Evolutionary conservation across 2,797 vertebrate genomes (phyloP).

Genomic region (Furcifer pardalis): DNA sequence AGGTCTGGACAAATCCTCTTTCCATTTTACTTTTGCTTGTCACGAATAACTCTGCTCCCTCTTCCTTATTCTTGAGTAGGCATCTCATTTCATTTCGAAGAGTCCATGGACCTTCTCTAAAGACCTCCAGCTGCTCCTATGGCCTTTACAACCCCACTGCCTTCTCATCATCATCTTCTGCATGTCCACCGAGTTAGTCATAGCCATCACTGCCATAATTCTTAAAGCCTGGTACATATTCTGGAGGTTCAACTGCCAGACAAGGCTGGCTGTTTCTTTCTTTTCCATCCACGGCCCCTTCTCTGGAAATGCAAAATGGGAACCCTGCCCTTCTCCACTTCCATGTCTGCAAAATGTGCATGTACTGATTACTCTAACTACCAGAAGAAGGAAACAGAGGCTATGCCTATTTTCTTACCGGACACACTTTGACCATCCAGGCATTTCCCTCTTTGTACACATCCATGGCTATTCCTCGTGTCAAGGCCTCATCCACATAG

Average conservation of each 20-base stretch:
- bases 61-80: background rate
- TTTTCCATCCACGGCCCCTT: too few relatives aligned
- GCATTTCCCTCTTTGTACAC: constrained; percentile 51
- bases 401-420: constrained; percentile 45
- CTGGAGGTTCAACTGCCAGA: background rate
- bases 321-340: background rate
- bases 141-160: background rate
- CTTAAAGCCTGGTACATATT: background rate
- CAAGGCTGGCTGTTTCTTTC: background rate
- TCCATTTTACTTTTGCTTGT: background rate
- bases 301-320: background rate
- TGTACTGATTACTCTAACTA: background rate
- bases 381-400: background rate
- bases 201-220: too few relatives aligned
- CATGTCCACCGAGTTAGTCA: too few relatives aligned
- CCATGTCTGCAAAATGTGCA: background rate
- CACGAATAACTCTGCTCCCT: background rate
- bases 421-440: constrained; percentile 64
- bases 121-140: background rate
- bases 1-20: too few relatives aligned
- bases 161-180: background rate
- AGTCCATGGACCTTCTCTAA: background rate
- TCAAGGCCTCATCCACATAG: constrained; percentile 59
- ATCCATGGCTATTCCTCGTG: constrained; percentile 77
- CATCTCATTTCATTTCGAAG: background rate